Conservation (phyloP, 2,797 vertebrate species). For the Atherinosoma microstoma region DNA sequence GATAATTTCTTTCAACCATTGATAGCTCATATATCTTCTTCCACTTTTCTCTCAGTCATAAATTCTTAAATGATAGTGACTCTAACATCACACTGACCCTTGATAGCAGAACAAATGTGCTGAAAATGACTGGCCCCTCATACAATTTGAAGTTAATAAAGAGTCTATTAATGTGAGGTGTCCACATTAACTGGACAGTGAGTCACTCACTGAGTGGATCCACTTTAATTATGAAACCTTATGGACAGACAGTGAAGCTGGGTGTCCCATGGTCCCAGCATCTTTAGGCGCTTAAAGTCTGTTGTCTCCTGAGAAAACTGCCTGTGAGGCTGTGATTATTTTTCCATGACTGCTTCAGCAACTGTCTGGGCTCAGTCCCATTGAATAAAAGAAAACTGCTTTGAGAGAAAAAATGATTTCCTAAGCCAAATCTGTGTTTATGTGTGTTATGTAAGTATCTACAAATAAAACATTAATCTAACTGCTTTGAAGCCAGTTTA, state of each 20-base stretch:
- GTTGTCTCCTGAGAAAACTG: conserved; percentile 34
- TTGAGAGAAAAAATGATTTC: conserved; percentile 15
- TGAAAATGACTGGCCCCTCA: conserved; percentile 19
- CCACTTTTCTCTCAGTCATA: conserved; percentile 29
- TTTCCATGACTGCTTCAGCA: conserved; percentile 51
- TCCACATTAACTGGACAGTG: conserved; percentile 41
- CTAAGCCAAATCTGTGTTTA: conserved; percentile 15
- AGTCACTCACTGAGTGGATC: conserved; percentile 50
- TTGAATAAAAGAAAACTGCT: conserved; percentile 39
- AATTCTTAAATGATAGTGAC: conserved; percentile 30
- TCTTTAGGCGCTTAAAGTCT: conserved; percentile 44
- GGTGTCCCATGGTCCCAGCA: conserved; percentile 37
- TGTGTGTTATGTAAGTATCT: background rate
- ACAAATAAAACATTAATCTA: background rate
- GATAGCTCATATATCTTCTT: conserved; percentile 42
- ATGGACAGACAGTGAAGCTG: conserved; percentile 40
- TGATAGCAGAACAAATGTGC: conserved; percentile 45
- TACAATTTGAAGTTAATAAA: conserved; percentile 60
- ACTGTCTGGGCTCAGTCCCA: conserved; percentile 22
- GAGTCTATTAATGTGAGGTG: conserved; percentile 46
- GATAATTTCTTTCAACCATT: conserved; percentile 33
- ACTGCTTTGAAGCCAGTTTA: background rate
- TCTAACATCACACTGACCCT: conserved; percentile 23
- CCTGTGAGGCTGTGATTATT: conserved; percentile 41
- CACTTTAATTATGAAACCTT: conserved; percentile 55